These are phyloP conservation scores for Hydractinia symbiolongicarpus DNA, from an alignment of 30 jellyfish, hydroid and myxozoan species.

Conservation along the genomic window DNA sequence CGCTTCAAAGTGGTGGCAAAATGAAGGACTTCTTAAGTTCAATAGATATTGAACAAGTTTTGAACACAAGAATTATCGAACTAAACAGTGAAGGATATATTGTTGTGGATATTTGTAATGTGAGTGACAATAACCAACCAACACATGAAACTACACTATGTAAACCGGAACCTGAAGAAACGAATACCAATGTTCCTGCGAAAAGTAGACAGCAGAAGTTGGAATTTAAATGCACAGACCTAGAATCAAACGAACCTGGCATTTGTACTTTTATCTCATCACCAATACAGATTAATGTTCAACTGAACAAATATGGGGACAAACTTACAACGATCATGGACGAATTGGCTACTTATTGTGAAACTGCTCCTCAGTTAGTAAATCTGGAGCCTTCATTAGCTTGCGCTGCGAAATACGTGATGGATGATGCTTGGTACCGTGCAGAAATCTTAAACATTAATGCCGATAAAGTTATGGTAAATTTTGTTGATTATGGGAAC, in stretches of 20 bases:
- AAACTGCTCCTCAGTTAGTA: neutral
- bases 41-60: no score
- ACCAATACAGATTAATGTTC: neutral
- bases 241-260: neutral
- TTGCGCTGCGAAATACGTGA: conserved; percentile 31
- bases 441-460: conserved; percentile 28
- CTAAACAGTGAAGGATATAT: no score
- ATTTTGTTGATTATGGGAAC: conserved; percentile 62
- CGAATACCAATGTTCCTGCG: neutral
- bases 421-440: conserved; percentile 62
- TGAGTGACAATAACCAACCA: neutral
- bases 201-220: neutral
- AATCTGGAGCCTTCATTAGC: conserved; percentile 21
- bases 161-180: neutral
- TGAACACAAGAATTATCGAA: no score
- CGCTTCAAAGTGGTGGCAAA: no score
- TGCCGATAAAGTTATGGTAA: conserved; percentile 34
- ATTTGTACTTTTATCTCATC: conserved; percentile 24
- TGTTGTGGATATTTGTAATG: no score
- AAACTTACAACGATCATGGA: conserved; percentile 40
- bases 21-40: no score
- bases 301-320: conserved; percentile 19
- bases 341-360: conserved; percentile 35
- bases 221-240: neutral
- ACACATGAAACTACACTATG: neutral